Evolutionary conservation across 1,140 invertebrate species (phyloP).

Genomic region (Drosophila sturtevanti): DNA sequence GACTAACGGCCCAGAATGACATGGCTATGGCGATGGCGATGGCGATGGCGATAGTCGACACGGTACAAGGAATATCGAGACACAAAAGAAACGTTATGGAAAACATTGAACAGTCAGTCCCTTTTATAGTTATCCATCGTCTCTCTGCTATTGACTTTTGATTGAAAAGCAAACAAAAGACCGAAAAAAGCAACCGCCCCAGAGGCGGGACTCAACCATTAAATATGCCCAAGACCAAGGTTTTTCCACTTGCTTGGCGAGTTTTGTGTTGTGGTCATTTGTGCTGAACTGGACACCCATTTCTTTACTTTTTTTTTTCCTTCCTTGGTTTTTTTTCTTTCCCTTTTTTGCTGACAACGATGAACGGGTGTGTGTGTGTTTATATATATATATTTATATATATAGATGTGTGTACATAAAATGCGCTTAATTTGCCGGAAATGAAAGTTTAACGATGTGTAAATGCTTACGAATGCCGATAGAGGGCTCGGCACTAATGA

Average conservation of each 20-base stretch:
- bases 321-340: conserved; percentile 2
- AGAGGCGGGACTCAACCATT: conserved; percentile 52
- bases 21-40: conserved; percentile 26
- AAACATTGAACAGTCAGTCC: conserved; percentile 4
- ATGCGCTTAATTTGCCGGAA: conserved; percentile 81
- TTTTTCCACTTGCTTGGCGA: background rate
- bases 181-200: conserved; percentile 42
- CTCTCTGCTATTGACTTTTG: conserved; percentile 78
- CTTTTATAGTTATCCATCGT: conserved; percentile 40
- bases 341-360: conserved; percentile 54
- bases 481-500: conserved; percentile 75
- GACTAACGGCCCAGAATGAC: conserved; percentile 78
- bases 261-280: conserved; percentile 70
- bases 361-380: conserved; percentile 44
- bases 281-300: conserved; percentile 16
- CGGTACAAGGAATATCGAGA: background rate
- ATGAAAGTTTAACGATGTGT: conserved; percentile 82
- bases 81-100: conserved; percentile 2
- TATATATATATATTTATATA: conserved; percentile 16
- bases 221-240: conserved; percentile 55
- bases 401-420: conserved; percentile 61
- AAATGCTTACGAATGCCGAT: conserved; percentile 81
- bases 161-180: conserved; percentile 75
- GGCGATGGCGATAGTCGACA: conserved; percentile 9
- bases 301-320: conserved; percentile 21